These are phyloP conservation scores for Lordiphosa clarofinis DNA, from an alignment of 1,140 invertebrate genomes.

Conservation along the genomic window DNA sequence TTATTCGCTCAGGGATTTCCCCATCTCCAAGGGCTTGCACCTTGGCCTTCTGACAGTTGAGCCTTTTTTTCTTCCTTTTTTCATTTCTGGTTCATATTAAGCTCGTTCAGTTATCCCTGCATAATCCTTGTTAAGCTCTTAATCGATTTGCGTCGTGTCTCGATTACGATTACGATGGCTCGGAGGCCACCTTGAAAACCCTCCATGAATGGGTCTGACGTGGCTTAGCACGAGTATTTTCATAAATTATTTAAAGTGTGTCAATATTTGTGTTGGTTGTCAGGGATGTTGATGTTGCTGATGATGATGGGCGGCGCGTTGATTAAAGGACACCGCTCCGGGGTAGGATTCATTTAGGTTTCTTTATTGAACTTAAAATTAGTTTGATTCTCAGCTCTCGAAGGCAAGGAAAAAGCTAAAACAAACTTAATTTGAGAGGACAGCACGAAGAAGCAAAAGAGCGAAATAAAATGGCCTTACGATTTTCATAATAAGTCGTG, in stretches of 20 bases:
- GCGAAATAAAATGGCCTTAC: constrained; percentile 7
- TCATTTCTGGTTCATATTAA: constrained; percentile 39
- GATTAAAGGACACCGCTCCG: constrained; percentile 44
- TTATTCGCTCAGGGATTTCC: too few species aligned
- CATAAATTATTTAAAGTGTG: constrained; percentile 67
- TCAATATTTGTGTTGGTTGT: constrained; percentile 53
- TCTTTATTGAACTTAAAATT: constrained; percentile 77
- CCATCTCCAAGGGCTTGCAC: too few species aligned
- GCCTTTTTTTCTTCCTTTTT: constrained; percentile 4
- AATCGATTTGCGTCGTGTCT: constrained; percentile 62
- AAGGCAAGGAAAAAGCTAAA: background rate
- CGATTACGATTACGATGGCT: constrained; percentile 14
- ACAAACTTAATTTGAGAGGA: constrained; percentile 41
- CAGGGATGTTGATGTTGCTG: constrained; percentile 22
- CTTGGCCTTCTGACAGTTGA: constrained; percentile 1
- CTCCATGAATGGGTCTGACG: constrained; percentile 20
- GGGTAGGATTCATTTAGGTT: constrained; percentile 39
- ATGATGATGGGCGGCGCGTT: constrained; percentile 26
- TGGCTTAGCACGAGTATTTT: constrained; percentile 41
- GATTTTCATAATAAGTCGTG: constrained; percentile 53
- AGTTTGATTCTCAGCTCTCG: constrained; percentile 62
- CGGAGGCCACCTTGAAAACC: constrained; percentile 2
- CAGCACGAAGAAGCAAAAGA: constrained; percentile 13
- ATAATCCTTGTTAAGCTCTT: constrained; percentile 60
- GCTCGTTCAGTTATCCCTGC: constrained; percentile 41